Evolutionary conservation across 2,888 invertebrate genomes (phyloP).

Genomic region (Gerris lacustris): DNA sequence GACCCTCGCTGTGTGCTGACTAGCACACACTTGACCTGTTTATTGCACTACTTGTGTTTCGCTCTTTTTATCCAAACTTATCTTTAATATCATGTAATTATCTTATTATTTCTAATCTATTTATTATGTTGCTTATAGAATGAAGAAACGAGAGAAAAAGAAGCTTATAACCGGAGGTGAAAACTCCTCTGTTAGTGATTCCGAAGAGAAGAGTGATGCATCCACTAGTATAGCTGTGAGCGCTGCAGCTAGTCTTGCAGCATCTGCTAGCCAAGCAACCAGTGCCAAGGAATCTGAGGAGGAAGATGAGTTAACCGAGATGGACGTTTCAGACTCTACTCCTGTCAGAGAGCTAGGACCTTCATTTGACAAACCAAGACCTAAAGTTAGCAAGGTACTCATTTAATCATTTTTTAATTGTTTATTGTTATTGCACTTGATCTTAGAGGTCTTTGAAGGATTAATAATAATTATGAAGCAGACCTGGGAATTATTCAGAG

Average conservation of each 20-base stretch:
- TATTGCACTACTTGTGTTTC: too few species aligned
- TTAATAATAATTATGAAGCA: too few species aligned
- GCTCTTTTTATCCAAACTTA: too few species aligned
- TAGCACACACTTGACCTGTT: too few species aligned
- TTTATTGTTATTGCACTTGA: too few species aligned
- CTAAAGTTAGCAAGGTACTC: background rate
- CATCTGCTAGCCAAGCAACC: background rate
- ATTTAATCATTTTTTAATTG: too few species aligned
- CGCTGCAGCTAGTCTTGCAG: background rate
- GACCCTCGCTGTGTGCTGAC: too few species aligned
- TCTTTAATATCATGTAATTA: too few species aligned
- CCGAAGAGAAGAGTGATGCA: slow-evolving; percentile 41
- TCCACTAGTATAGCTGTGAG: slow-evolving; percentile 18
- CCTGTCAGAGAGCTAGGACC: background rate
- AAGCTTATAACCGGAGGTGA: slow-evolving; percentile 34
- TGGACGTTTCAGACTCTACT: slow-evolving; percentile 11
- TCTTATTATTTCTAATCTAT: background rate
- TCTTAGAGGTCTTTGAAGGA: too few species aligned
- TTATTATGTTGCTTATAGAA: background rate
- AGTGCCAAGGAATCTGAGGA: slow-evolving; percentile 16
- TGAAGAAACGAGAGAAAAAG: slow-evolving; percentile 18
- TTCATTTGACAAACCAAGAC: background rate
- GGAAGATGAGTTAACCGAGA: slow-evolving; percentile 9
- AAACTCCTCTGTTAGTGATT: slow-evolving; percentile 54
- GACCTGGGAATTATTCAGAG: too few species aligned